These are phyloP conservation scores for Drosophila macrospina DNA, from an alignment of 2,888 invertebrate species.

Conservation along the genomic window DNA sequence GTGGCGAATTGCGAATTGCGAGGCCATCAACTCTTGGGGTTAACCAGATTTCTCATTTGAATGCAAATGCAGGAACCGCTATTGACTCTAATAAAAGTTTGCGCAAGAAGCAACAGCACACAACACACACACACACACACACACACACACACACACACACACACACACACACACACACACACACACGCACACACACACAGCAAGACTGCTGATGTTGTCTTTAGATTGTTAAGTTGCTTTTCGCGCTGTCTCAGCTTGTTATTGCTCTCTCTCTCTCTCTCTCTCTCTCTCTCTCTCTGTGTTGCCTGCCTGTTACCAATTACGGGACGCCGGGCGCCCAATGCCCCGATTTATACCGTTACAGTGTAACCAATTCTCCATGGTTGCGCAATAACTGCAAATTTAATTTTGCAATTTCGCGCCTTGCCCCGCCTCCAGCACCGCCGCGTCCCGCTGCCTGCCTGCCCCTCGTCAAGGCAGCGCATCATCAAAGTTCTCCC, in stretches of 20 bases:
- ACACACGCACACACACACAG: neutral
- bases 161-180: too few relatives aligned
- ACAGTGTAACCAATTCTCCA: slow-evolving; percentile 78
- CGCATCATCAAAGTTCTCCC: slow-evolving; percentile 11
- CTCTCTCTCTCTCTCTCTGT: neutral
- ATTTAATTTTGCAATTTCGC: slow-evolving; percentile 80
- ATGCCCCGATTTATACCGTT: slow-evolving; percentile 66
- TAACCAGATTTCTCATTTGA: slow-evolving; percentile 69
- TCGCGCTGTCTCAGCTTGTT: slow-evolving; percentile 5
- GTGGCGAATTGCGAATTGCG: slow-evolving; percentile 23
- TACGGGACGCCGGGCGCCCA: slow-evolving; percentile 49
- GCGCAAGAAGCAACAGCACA: slow-evolving; percentile 25
- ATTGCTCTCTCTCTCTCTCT: slow-evolving; percentile 1
- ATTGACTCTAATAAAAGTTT: slow-evolving; percentile 56
- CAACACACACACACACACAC: neutral
- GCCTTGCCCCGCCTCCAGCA: slow-evolving; percentile 44
- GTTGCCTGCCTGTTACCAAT: slow-evolving; percentile 43
- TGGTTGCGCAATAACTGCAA: slow-evolving; percentile 81
- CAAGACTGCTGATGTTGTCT: slow-evolving; percentile 33
- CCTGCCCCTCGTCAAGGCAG: slow-evolving; percentile 14
- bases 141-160: slow-evolving; percentile 6
- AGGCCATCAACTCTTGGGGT: slow-evolving; percentile 54
- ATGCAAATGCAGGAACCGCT: slow-evolving; percentile 58
- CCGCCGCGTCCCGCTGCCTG: neutral
- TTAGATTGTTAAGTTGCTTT: slow-evolving; percentile 39